Base-by-base conservation (phyloP, 2,888 invertebrate species). In the Caradrina kadenii region DNA sequence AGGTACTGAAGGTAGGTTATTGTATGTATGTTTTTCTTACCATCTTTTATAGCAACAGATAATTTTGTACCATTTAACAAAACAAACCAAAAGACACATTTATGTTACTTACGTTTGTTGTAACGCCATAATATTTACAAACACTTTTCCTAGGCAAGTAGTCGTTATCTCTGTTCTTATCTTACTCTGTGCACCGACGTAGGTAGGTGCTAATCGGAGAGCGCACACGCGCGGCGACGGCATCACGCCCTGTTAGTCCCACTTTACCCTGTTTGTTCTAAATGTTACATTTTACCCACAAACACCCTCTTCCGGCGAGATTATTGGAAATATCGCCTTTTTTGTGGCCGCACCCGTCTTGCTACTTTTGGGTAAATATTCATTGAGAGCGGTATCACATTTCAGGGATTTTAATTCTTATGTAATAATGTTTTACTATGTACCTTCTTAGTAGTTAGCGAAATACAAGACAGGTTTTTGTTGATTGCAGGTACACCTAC, bases 241-340 rank as follows among this genome's bases (percentile, higher is more conserved):
- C 89, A 86, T 87, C 83, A 88, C 88, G 87, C 82, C 90, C 90
- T 88, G 92, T 93, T 93, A 93, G 91, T 79, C 91, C 88, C 91
- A 93, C 92, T 92, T 91, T 92, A 92, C 90, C 93, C 92, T 94
- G 82, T 95, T 95, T 93, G 90, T 91, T 89, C 87, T 92, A 87
- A 86, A 87, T 86, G 88, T 94, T 94, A 94, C 91, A 87, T 93
- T 93, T 91, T 85, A 90, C 93, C 93, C 88, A 89, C 90, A 91
- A 93, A 93, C 92, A 90, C 90, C 92, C 90, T 92, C 92, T 94
- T 94, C 95, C 94, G 94, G 90, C 87, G 84, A 87, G 89, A 86
- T 95, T 91, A 92, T 91, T 93, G 90, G 94, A 94, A 94, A 89
- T 90, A 89, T 89, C 91, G 89, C 91, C 89, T 92, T 93, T 92